Percentiles rank a stretch among this genome's conserved stretches.
phyloP scores from a whole-genome alignment of 1,140 invertebrate genomes.

The Pemphigus obesinymphae region DNA sequence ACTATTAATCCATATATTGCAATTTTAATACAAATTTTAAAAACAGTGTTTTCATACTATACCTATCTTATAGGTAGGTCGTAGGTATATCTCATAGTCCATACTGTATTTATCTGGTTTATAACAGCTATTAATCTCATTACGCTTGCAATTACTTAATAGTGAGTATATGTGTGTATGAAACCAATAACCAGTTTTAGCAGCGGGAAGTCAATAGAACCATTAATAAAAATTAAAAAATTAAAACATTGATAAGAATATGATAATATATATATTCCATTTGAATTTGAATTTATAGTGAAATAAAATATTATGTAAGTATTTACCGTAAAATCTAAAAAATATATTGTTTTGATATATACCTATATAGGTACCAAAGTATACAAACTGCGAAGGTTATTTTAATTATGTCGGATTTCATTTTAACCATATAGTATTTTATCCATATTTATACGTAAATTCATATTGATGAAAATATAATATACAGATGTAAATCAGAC shows the following conservation, averaged over 20 bases:
- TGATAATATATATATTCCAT: background rate
- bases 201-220: background rate
- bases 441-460: too few species aligned
- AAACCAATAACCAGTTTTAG: background rate
- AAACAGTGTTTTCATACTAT: too few species aligned
- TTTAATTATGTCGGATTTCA: too few species aligned
- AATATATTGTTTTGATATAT: too few species aligned
- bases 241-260: constrained; percentile 11
- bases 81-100: too few species aligned
- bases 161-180: background rate
- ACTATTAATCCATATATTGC: too few species aligned
- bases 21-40: too few species aligned
- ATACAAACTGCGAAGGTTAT: too few species aligned
- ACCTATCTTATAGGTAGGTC: too few species aligned
- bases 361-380: background rate
- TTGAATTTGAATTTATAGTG: background rate
- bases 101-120: background rate
- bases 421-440: too few species aligned
- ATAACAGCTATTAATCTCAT: background rate
- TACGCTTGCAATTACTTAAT: constrained; percentile 8
- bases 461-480: too few species aligned
- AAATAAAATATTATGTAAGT: background rate
- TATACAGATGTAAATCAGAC: too few species aligned
- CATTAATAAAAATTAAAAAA: constrained; percentile 11
- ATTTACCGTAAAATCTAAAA: background rate